Percentiles rank a stretch among this genome's conserved stretches.
These are phyloP conservation scores for Corythaeola cristata DNA, from an alignment of 2,113 vertebrate genomes.

Conservation along the genomic window DNA sequence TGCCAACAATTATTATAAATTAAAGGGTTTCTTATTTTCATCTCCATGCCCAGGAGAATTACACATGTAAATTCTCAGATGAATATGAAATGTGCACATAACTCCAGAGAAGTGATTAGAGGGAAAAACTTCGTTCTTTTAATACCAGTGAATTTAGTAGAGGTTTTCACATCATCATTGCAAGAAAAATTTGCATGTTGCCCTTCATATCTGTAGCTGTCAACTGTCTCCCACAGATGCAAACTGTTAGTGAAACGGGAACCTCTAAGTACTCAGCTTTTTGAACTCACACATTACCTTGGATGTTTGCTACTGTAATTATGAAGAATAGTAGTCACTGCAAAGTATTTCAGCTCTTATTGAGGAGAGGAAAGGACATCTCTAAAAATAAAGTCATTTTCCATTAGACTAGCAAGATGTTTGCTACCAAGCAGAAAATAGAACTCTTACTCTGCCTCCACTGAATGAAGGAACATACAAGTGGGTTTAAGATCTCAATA, in stretches of 20 bases:
- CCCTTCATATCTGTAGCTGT: neutral
- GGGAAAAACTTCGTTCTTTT: neutral
- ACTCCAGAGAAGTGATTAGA: neutral
- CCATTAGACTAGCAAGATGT: neutral
- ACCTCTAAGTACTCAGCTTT: neutral
- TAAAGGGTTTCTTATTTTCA: slow-evolving; percentile 43
- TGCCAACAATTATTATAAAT: slow-evolving; percentile 51
- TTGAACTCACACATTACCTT: neutral
- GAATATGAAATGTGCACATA: neutral
- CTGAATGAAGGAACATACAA: neutral
- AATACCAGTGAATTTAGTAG: neutral
- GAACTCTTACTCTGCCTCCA: neutral
- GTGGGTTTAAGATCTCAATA: neutral
- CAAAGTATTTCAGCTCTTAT: neutral
- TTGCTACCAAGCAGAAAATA: neutral
- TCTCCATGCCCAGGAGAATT: neutral
- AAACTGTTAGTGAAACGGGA: neutral
- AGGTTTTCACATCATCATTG: neutral
- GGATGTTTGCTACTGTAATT: neutral
- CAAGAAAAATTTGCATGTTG: neutral
- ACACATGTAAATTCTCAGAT: neutral
- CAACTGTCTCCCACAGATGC: neutral
- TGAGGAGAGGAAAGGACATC: neutral
- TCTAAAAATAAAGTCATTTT: neutral
- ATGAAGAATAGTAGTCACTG: neutral